Base-by-base conservation (phyloP, 2,113 vertebrate genomes). In the Heliornis fulica region DNA sequence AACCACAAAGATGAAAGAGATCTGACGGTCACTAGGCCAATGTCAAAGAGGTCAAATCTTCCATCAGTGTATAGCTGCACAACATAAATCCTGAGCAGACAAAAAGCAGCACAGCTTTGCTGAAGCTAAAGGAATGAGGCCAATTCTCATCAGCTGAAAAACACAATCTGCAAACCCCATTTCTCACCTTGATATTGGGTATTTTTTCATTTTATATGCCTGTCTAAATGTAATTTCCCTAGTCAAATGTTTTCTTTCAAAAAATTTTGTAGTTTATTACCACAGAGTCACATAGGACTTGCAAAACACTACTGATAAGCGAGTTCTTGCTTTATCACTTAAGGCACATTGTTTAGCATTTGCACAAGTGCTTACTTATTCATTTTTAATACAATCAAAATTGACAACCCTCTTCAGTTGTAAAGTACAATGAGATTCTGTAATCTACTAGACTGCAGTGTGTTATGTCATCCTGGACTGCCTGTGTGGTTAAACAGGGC, bases 61-160 rank as follows among this genome's bases (percentile, higher is more conserved):
- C 46, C 20, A 71, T 16, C 48, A 61, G 7, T 34, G 34, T 17
- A 1, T 6, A 68, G 34, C 19, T 64, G 63, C n/a, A 83, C 25
- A 68, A 51, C 38, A 29, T 87, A 22, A 94, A 84, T 48, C 51
- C 29, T 78, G 59, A 87, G 50, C 36, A 53, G 32, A 56, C 23
- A 83, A 63, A 81, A 81, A 31, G 16, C 23, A 70, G 38, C 50
- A 50, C 15, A 89, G 26, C 25, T 70, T 13, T 22, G 54, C 5
- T 34, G 60, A 64, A 71, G 20, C 26, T 59, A 43, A 75, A 81
- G 18, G 31, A 82, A 81, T 15, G 11, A 3, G 26, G 31, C 22
- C 46, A 66, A 7, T 16, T 82, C 0, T 0, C 11, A 59, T 40
- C 28, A 70, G 64, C 19, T 2, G 6, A 78, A 56, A 81, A 29